Conservation (phyloP, 2,113 vertebrate genomes). For the Ursus arctos region DNA sequence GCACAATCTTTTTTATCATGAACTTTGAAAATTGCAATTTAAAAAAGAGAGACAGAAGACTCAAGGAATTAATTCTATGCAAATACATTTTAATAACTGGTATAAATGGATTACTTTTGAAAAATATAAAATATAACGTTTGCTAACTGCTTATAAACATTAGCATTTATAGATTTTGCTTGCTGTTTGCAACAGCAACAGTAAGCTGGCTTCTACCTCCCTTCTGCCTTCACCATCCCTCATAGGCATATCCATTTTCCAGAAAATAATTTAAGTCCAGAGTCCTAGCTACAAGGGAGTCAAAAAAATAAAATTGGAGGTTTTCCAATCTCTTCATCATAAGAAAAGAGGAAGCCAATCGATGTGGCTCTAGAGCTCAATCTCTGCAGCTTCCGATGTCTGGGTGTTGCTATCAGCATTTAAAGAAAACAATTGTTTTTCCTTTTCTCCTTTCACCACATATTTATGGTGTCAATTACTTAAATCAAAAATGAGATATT, state of each 20-base stretch:
- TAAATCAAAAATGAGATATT: background rate
- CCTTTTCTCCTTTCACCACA: background rate
- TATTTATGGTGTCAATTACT: background rate
- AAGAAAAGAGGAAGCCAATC: background rate
- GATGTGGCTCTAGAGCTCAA: background rate
- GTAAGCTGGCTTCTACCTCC: background rate
- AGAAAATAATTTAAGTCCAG: constrained; percentile 35
- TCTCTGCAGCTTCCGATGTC: background rate
- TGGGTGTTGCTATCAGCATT: background rate
- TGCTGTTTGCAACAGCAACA: background rate
- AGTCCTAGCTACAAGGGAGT: background rate
- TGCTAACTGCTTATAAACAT: constrained; percentile 22
- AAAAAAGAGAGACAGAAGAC: background rate
- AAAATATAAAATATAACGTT: background rate
- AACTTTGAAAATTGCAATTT: background rate
- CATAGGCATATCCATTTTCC: background rate
- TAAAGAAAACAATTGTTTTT: background rate
- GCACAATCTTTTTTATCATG: background rate
- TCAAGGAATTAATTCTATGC: constrained; percentile 1
- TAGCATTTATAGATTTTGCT: background rate
- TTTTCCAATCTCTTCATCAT: background rate
- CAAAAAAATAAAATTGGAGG: background rate
- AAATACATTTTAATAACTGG: background rate
- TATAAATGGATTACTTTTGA: background rate
- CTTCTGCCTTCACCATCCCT: background rate